Evolutionary conservation across 2,797 vertebrate genomes (phyloP).

Genomic region (Corythornis leucogaster): DNA sequence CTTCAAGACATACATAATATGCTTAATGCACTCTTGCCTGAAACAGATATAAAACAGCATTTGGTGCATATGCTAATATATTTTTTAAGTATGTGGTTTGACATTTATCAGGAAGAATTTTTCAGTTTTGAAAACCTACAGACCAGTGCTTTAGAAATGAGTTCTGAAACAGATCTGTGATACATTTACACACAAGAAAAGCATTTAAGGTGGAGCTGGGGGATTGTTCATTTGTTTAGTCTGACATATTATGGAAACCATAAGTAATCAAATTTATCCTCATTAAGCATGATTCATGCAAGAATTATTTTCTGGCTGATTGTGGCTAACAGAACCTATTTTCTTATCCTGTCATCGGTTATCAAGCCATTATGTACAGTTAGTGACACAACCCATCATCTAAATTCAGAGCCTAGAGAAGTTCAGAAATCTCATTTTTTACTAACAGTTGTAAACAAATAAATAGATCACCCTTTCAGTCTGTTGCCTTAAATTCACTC

Average conservation of each 20-base stretch:
- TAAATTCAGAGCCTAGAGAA: neutral
- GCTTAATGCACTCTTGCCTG: neutral
- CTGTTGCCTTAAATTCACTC: neutral
- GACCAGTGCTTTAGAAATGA: neutral
- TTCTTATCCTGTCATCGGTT: neutral
- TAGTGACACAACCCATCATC: neutral
- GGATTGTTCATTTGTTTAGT: neutral
- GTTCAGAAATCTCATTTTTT: neutral
- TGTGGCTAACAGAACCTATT: neutral
- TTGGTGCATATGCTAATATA: neutral
- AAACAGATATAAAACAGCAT: neutral
- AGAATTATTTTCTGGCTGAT: neutral
- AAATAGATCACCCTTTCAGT: neutral
- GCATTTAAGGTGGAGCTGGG: neutral
- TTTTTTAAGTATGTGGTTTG: neutral
- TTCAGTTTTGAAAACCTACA: neutral
- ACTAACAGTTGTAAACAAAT: neutral
- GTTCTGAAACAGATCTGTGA: neutral
- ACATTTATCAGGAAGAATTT: neutral
- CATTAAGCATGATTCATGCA: neutral
- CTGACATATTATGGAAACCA: neutral
- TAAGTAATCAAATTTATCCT: neutral
- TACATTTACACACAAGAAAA: neutral
- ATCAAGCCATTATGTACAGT: neutral
- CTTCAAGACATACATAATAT: neutral